phyloP scores from a whole-genome alignment of 2,797 vertebrate genomes.

The Tragopan temminckii region DNA sequence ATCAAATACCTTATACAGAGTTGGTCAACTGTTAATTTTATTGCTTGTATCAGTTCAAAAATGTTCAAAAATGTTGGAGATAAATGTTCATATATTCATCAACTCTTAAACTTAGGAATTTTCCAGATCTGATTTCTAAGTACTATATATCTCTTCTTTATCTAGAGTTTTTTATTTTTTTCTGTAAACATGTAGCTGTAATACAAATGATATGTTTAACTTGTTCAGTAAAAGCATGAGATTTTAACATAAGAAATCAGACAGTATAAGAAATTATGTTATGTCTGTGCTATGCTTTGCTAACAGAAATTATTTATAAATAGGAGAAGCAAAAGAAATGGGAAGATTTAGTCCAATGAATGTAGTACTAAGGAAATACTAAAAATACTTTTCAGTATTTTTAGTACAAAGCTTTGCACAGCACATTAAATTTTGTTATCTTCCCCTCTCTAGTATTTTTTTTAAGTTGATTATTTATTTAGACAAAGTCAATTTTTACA shows the following conservation, averaged over 20 bases:
- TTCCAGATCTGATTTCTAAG: neutral
- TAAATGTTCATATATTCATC: neutral
- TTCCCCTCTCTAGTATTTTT: neutral
- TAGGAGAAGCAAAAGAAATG: constrained; percentile 11
- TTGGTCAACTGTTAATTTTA: neutral
- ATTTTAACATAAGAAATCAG: neutral
- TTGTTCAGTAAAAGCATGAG: neutral
- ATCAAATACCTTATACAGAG: neutral
- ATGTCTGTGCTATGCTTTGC: no score
- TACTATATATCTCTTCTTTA: neutral
- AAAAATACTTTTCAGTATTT: neutral
- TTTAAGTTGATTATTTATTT: neutral
- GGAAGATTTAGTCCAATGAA: neutral
- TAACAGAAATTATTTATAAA: neutral
- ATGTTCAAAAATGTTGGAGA: neutral
- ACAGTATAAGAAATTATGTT: neutral
- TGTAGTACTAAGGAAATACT: neutral
- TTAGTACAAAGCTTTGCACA: neutral
- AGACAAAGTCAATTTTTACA: neutral
- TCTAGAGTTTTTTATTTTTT: neutral
- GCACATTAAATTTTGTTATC: neutral
- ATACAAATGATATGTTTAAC: neutral
- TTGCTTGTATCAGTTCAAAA: neutral
- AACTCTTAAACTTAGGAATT: neutral
- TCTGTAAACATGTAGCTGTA: neutral